phyloP scores from a whole-genome alignment of 2,888 invertebrate species.

The Napeogenes inachia region DNA sequence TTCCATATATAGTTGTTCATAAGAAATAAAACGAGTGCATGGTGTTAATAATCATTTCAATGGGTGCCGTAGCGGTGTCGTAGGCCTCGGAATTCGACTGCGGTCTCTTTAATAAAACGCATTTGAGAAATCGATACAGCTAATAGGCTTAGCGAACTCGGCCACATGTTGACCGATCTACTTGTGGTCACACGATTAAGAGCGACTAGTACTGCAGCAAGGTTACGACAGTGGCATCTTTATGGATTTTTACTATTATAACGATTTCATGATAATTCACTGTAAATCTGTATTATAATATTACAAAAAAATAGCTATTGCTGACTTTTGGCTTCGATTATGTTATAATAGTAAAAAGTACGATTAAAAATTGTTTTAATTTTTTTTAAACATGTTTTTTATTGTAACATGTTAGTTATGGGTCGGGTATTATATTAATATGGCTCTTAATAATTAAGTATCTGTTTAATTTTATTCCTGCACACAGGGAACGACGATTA shows the following conservation, averaged over 20 bases:
- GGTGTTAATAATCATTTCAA: constrained; percentile 47
- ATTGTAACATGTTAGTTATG: no score
- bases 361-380: no score
- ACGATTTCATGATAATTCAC: background rate
- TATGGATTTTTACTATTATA: constrained; percentile 1
- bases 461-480: no score
- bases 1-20: constrained; percentile 32
- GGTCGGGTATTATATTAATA: no score
- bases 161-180: constrained; percentile 2
- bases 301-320: background rate
- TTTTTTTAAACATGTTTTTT: no score
- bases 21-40: constrained; percentile 41
- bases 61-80: constrained; percentile 45
- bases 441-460: no score
- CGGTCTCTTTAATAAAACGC: constrained; percentile 36
- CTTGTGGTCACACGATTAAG: constrained; percentile 8
- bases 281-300: background rate
- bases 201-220: constrained; percentile 7
- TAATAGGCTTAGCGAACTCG: constrained; percentile 6
- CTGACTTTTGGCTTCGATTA: background rate
- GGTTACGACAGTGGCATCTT: constrained; percentile 1
- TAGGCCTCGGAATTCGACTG: constrained; percentile 34
- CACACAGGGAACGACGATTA: no score
- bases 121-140: constrained; percentile 5
- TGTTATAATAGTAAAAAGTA: constrained; percentile 3